Evolutionary conservation across 1,140 invertebrate genomes (phyloP).

Genomic region (Hetaerina americana): DNA sequence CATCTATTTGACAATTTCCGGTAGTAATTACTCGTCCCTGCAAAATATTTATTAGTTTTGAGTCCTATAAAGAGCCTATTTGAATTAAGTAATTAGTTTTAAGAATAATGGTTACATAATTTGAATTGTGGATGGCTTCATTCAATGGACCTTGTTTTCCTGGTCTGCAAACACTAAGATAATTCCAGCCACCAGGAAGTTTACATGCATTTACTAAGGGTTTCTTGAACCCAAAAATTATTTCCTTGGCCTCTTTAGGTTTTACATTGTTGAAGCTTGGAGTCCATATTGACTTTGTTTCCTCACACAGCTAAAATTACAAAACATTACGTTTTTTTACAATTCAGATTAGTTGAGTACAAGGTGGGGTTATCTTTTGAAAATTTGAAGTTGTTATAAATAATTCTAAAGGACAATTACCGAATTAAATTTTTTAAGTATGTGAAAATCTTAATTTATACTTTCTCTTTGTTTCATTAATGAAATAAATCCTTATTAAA

Average conservation of each 20-base stretch:
- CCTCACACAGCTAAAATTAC: neutral
- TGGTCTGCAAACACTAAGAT: conserved; percentile 24
- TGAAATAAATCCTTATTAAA: too few species aligned
- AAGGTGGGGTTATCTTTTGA: conserved; percentile 21
- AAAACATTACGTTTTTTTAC: conserved; percentile 13
- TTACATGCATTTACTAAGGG: conserved; percentile 21
- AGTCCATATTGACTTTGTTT: neutral
- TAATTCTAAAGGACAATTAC: too few species aligned
- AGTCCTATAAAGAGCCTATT: too few species aligned
- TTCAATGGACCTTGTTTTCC: conserved; percentile 15
- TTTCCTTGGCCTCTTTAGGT: neutral
- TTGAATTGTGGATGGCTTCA: conserved; percentile 3
- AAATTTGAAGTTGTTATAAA: too few species aligned
- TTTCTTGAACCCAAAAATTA: conserved; percentile 2
- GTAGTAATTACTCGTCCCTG: too few species aligned
- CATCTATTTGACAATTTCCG: too few species aligned
- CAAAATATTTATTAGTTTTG: too few species aligned
- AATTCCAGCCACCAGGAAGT: conserved; percentile 28
- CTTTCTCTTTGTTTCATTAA: too few species aligned
- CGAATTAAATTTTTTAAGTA: too few species aligned
- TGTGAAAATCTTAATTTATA: too few species aligned
- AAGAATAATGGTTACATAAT: conserved; percentile 20
- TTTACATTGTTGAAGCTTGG: conserved; percentile 1
- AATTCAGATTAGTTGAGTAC: conserved; percentile 20
- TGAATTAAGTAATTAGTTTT: too few species aligned